These are phyloP conservation scores for Hydraecia micacea DNA, from an alignment of 2,888 invertebrate species.

Conservation along the genomic window DNA sequence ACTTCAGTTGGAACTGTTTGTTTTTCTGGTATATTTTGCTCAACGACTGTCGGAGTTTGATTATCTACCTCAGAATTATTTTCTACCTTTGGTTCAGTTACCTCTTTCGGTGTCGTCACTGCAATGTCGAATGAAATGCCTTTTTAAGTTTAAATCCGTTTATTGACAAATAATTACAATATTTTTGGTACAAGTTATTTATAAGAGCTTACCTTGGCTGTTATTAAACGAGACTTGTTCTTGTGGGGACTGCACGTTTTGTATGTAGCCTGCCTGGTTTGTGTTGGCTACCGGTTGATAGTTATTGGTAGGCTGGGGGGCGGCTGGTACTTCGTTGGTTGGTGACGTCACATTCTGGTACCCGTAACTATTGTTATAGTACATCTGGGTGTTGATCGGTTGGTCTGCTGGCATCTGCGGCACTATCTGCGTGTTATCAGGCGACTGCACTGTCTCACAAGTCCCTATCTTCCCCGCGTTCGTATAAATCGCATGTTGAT, in stretches of 20 bases:
- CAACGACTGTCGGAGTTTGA: constrained; percentile 35
- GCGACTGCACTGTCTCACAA: constrained; percentile 86
- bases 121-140: constrained; percentile 83
- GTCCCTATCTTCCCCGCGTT: constrained; percentile 87
- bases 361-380: constrained; percentile 88
- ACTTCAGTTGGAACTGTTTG: constrained; percentile 60
- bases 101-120: constrained; percentile 82
- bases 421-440: constrained; percentile 77
- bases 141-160: constrained; percentile 71
- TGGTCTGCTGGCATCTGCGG: constrained; percentile 63
- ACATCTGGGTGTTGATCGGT: constrained; percentile 74
- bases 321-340: constrained; percentile 72
- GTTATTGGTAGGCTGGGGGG: constrained; percentile 75
- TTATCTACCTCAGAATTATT: constrained; percentile 59
- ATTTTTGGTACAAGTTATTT: constrained; percentile 61
- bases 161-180: constrained; percentile 72
- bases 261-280: constrained; percentile 32
- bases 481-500: constrained; percentile 83
- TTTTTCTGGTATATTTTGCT: constrained; percentile 59
- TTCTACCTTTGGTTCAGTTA: constrained; percentile 70
- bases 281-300: constrained; percentile 72
- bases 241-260: constrained; percentile 82
- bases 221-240: constrained; percentile 78
- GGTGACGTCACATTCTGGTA: constrained; percentile 78
- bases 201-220: constrained; percentile 84